These are phyloP conservation scores for Tribolium madens DNA, from an alignment of 1,140 invertebrate species.

Conservation along the genomic window DNA sequence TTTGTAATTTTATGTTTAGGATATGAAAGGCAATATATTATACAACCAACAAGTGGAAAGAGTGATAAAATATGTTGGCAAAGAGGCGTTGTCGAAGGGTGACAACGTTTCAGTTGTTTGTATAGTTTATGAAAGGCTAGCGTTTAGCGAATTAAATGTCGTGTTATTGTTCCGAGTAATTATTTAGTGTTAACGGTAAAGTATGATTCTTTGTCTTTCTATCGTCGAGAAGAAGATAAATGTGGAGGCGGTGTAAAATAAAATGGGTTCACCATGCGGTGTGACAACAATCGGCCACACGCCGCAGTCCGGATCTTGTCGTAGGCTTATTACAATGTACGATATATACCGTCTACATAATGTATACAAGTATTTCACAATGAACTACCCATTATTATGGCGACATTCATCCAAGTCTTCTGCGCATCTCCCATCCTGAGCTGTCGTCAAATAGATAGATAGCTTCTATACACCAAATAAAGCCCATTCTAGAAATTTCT, in stretches of 20 bases:
- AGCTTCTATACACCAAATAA: constrained; percentile 50
- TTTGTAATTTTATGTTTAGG: constrained; percentile 10
- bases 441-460: constrained; percentile 52
- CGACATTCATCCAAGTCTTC: constrained; percentile 48
- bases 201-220: constrained; percentile 36
- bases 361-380: constrained; percentile 50
- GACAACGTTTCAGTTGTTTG: constrained; percentile 19
- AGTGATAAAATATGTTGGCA: constrained; percentile 31
- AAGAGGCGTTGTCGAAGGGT: constrained; percentile 16
- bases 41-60: constrained; percentile 30
- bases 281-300: constrained; percentile 31
- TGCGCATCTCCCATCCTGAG: constrained; percentile 46
- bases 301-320: constrained; percentile 24
- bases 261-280: constrained; percentile 29
- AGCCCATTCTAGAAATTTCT: constrained; percentile 43
- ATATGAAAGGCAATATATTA: neutral
- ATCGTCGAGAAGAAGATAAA: constrained; percentile 33
- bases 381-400: constrained; percentile 52
- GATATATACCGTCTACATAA: constrained; percentile 46
- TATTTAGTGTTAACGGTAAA: constrained; percentile 10
- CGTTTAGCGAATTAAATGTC: constrained; percentile 29
- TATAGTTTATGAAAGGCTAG: constrained; percentile 21
- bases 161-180: constrained; percentile 8
- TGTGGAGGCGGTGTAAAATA: constrained; percentile 25
- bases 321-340: constrained; percentile 49